Evolutionary conservation across 2,888 invertebrate genomes (phyloP).

Genomic region (Caenorhabditis macrosperma): DNA sequence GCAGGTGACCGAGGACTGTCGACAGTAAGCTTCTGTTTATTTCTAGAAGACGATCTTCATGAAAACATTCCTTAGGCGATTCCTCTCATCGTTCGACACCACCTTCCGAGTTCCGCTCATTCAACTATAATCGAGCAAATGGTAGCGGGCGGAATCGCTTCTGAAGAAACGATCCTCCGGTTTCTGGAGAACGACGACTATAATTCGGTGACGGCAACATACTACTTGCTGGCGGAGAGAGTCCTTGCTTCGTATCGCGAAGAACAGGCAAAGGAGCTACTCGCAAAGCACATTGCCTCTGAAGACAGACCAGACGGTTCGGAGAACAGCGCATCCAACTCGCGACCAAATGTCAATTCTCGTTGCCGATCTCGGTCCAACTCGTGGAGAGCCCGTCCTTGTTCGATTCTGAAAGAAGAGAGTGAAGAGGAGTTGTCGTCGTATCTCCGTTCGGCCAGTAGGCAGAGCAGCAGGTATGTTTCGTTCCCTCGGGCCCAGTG

Average conservation of each 20-base stretch:
- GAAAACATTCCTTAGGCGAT: constrained; percentile 66
- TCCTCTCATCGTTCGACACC: constrained; percentile 87
- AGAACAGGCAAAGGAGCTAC: constrained; percentile 81
- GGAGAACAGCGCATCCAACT: background rate
- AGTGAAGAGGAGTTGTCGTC: constrained; percentile 86
- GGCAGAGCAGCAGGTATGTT: constrained; percentile 78
- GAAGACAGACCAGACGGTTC: constrained; percentile 23
- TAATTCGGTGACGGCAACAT: constrained; percentile 98
- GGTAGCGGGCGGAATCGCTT: constrained; percentile 94
- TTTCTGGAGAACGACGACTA: constrained; percentile 95
- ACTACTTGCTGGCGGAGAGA: constrained; percentile 94
- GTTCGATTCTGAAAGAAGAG: constrained; percentile 84
- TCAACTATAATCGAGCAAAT: constrained; percentile 92
- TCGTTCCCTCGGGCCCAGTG: background rate
- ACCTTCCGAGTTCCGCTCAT: constrained; percentile 93
- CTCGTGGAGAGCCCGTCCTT: constrained; percentile 75
- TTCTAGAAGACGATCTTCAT: no score
- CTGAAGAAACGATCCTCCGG: constrained; percentile 89
- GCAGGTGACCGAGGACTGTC: constrained; percentile 79
- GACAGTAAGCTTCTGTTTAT: constrained; percentile 41
- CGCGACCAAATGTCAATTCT: constrained; percentile 3
- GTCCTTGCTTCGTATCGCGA: constrained; percentile 87
- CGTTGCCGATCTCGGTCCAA: constrained; percentile 74
- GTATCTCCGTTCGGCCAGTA: constrained; percentile 78
- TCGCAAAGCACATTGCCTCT: constrained; percentile 36